Percentiles rank a stretch among this genome's conserved stretches.
Evolutionary conservation across 2,113 vertebrate species (phyloP).

Genomic region (Gallinago jamesoni): DNA sequence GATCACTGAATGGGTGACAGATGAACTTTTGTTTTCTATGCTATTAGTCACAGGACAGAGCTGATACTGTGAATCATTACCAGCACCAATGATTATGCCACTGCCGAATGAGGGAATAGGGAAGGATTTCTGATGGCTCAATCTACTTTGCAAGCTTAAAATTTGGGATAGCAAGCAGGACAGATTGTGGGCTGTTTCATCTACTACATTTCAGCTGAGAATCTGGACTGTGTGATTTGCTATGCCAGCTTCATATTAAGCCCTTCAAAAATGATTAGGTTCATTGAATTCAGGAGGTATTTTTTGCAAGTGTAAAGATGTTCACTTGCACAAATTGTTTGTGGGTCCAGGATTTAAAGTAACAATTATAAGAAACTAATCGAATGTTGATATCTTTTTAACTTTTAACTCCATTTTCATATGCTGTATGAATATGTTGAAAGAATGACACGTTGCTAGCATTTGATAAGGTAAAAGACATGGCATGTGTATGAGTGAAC

Average conservation of each 20-base stretch:
- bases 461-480: background rate
- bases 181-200: background rate
- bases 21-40: conserved; percentile 38
- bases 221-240: background rate
- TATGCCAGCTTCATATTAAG: background rate
- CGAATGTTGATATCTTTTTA: background rate
- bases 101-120: background rate
- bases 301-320: background rate
- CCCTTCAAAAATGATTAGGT: background rate
- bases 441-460: background rate
- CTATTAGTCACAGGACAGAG: conserved; percentile 33
- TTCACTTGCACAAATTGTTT: background rate
- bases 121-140: background rate
- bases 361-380: background rate
- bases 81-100: background rate
- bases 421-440: background rate
- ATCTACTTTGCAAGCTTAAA: background rate
- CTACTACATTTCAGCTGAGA: background rate
- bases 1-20: conserved; percentile 10
- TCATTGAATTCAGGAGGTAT: background rate
- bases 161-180: background rate
- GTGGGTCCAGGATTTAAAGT: background rate
- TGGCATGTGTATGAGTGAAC: background rate
- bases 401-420: background rate
- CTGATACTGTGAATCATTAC: conserved; percentile 39